Conservation (phyloP, 2,113 vertebrate genomes). For the Hydropotes inermis region DNA sequence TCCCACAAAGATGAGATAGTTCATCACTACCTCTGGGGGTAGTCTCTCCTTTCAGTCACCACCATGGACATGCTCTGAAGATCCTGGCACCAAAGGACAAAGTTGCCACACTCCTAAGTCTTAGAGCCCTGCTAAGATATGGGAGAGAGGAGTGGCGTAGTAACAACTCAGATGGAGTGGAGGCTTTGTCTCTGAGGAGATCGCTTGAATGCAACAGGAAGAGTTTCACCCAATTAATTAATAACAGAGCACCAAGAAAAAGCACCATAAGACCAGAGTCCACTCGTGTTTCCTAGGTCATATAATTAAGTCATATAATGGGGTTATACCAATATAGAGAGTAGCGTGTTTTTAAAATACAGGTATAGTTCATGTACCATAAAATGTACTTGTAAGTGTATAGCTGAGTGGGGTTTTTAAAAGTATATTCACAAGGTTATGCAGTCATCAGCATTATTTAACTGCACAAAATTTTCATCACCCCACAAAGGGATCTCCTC, state of each 20-base stretch:
- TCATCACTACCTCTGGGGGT: background rate
- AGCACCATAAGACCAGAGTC: background rate
- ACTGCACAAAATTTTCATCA: background rate
- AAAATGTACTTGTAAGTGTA: background rate
- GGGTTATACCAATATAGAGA: background rate
- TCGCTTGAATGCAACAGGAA: background rate
- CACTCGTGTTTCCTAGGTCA: background rate
- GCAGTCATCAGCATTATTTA: background rate
- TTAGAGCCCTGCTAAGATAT: background rate
- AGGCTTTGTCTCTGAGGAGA: background rate
- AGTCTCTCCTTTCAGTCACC: background rate
- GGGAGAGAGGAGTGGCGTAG: background rate
- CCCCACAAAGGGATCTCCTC: background rate
- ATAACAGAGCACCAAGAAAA: background rate
- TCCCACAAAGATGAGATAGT: background rate
- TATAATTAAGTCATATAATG: background rate
- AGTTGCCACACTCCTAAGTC: background rate
- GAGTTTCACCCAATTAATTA: background rate
- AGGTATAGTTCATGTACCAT: background rate
- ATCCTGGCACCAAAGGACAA: background rate
- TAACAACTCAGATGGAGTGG: background rate
- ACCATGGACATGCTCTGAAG: accelerated
- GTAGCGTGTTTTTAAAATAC: background rate
- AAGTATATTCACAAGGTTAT: background rate
- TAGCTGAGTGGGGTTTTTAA: background rate